Conservation (phyloP, 2,888 invertebrate genomes). For the Candidula unifasciata region DNA sequence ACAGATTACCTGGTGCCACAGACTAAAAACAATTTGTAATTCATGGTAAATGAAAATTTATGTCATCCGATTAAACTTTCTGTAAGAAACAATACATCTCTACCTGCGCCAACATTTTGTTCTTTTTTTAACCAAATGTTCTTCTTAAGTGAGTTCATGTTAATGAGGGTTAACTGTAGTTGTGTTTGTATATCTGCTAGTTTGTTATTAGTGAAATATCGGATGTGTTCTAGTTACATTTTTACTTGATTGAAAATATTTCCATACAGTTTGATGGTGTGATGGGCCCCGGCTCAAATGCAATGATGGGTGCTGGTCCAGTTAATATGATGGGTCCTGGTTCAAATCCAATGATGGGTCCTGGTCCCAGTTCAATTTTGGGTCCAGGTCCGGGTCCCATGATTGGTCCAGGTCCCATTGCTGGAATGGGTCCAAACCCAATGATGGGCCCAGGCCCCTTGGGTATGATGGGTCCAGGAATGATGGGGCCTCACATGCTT, state of each 20-base stretch:
- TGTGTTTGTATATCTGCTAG: too few species aligned
- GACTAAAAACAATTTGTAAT: too few species aligned
- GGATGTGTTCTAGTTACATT: not conserved
- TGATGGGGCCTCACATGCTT: slow-evolving; percentile 48
- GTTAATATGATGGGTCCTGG: too few species aligned
- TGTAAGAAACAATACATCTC: too few species aligned
- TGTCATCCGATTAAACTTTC: too few species aligned
- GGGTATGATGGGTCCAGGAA: slow-evolving; percentile 43
- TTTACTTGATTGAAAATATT: too few species aligned
- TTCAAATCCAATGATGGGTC: not conserved
- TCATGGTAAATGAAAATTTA: too few species aligned
- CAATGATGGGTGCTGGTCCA: slow-evolving; percentile 1
- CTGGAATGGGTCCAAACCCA: not conserved
- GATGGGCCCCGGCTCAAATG: not conserved
- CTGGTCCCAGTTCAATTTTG: slow-evolving; percentile 34
- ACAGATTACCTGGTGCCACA: too few species aligned
- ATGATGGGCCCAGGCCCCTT: slow-evolving; percentile 39
- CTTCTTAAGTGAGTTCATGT: too few species aligned
- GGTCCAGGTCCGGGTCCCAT: slow-evolving; percentile 46
- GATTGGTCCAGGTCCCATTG: slow-evolving; percentile 20
- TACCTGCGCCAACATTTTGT: too few species aligned
- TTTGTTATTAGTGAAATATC: not conserved
- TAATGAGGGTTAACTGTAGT: too few species aligned
- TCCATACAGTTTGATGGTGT: slow-evolving; percentile 43
- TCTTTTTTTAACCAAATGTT: too few species aligned